Base-by-base conservation (phyloP, 2,797 vertebrate genomes). In the Bucorvus abyssinicus region DNA sequence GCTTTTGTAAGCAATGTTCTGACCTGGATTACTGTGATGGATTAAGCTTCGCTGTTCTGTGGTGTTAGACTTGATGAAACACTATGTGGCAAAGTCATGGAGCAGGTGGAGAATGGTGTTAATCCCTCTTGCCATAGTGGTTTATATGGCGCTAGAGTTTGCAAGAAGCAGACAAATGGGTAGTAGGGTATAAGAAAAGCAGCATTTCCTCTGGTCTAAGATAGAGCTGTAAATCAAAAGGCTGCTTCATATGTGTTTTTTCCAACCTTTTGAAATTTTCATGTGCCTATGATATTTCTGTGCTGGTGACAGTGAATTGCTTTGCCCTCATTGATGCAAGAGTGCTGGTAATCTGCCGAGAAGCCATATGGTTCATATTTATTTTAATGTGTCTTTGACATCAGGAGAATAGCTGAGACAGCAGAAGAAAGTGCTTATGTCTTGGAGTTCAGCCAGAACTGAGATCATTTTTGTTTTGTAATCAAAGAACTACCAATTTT, bases 341-440 rank as follows among this genome's bases (percentile, higher is more conserved):
- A 97, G 96, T 56, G 44, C 45, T 91, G 89, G 96, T 94, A 97
- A 96, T 98, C 95, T 97, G 97, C 98, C 84, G 97, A 69, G 96
- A 96, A 98, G 97, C 97, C 99, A 98, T 98, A 99, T 98, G 98
- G 98, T 98, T 98, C 98, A 97, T 98, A 98, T 99, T 99, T 98
- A 98, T 98, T 98, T 97, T 97, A 98, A 97, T 98, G 98, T 97
- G 98, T 97, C 98, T 98, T 98, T 98, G 98, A 98, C 98, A 98
- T 96, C 96, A 96, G 97, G 96, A 97, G 98, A 98, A 97, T 94
- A 95, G 97, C 97, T 98, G 98, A 98, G 98, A 97, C 98, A 97
- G 96, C 97, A 97, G 97, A 98, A 97, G 94, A 96, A 97, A 98
- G 94, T 94, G 96, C 96, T 97, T 97, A 95, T 97, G 89, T 94